Conservation (phyloP, 2,797 vertebrate genomes). For the Malacoctenus gilli region DNA sequence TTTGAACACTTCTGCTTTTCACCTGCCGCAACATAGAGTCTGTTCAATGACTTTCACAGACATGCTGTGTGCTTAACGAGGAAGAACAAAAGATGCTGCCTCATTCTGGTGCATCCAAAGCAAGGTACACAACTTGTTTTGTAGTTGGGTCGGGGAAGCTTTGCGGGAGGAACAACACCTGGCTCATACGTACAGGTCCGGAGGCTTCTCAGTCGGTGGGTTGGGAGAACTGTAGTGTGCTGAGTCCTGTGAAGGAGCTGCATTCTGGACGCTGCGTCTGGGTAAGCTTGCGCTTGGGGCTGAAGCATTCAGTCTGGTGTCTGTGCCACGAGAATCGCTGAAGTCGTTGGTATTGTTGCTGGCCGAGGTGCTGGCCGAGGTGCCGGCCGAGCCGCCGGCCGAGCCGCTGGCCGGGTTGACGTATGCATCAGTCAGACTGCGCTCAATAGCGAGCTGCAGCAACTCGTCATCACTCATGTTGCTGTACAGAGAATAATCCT, state of each 20-base stretch:
- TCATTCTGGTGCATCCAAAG: too few species aligned
- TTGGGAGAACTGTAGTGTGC: conserved; percentile 66
- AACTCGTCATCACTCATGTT: conserved; percentile 90
- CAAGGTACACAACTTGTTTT: too few species aligned
- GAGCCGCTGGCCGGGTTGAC: not conserved
- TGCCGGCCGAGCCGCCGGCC: not conserved
- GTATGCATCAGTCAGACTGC: conserved; percentile 81
- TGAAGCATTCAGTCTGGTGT: not conserved
- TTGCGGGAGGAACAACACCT: not conserved
- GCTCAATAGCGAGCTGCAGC: conserved; percentile 90
- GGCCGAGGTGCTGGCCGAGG: not conserved
- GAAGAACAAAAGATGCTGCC: too few species aligned
- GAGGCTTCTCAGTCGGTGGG: conserved; percentile 51
- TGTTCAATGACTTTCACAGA: too few species aligned
- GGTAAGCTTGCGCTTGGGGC: not conserved
- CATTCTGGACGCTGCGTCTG: conserved; percentile 1
- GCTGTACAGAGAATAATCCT: conserved; percentile 90
- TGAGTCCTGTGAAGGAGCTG: not conserved
- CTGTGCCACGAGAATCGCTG: not conserved
- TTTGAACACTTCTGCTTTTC: too few species aligned
- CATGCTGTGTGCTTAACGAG: too few species aligned
- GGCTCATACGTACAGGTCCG: conserved; percentile 52
- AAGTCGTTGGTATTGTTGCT: not conserved
- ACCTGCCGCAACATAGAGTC: too few species aligned
- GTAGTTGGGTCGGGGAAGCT: too few species aligned